Conservation (phyloP, 1,140 invertebrate species). For the Diorhabda elongata region DNA sequence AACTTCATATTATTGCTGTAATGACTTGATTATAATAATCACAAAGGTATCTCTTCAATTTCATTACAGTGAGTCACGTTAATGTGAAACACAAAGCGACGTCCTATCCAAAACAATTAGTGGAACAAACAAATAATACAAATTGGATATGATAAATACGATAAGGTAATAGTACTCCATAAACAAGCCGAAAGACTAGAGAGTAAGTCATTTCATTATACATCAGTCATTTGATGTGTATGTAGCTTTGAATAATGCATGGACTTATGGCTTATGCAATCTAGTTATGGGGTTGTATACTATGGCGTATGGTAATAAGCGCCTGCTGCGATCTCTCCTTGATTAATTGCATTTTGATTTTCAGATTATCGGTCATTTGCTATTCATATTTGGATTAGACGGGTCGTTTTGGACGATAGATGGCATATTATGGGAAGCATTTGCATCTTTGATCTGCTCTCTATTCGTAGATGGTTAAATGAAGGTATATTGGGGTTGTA, state of each 20-base stretch:
- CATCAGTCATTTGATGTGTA: conserved; percentile 38
- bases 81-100: background rate
- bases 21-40: no score
- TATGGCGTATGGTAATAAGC: conserved; percentile 40
- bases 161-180: background rate
- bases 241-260: conserved; percentile 41
- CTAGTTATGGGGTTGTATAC: conserved; percentile 21
- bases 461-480: conserved; percentile 4
- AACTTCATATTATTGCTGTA: no score
- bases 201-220: conserved; percentile 36
- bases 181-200: background rate
- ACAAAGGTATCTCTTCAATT: no score
- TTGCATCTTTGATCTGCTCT: conserved; percentile 17
- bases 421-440: conserved; percentile 7
- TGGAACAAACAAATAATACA: background rate
- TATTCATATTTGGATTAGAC: conserved; percentile 35
- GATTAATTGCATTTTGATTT: conserved; percentile 46
- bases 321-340: conserved; percentile 29
- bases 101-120: background rate
- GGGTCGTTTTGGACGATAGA: conserved; percentile 3
- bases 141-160: background rate
- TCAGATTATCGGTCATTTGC: conserved; percentile 41
- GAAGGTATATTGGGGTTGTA: background rate
- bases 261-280: conserved; percentile 37
- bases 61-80: no score